Conservation (phyloP, 1,140 invertebrate species). For the Drosophila trapezifrons region DNA sequence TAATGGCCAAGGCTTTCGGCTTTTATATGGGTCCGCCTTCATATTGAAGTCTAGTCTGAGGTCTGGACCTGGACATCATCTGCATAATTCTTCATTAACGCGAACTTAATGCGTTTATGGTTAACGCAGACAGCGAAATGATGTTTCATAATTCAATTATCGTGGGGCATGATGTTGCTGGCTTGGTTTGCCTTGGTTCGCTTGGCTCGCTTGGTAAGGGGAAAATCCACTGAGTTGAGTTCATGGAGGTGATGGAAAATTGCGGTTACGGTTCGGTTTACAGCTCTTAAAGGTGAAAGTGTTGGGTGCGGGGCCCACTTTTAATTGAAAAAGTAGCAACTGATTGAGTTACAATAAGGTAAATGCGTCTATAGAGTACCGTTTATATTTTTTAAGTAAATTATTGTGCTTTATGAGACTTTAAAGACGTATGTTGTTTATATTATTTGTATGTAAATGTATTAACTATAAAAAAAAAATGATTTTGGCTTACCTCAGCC, state of each 20-base stretch:
- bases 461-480: too few species aligned
- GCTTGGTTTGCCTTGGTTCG: constrained; percentile 10
- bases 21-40: constrained; percentile 15
- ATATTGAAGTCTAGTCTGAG: constrained; percentile 70
- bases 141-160: constrained; percentile 80
- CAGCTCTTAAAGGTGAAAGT: constrained; percentile 44
- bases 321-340: constrained; percentile 42
- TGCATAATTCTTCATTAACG: constrained; percentile 78
- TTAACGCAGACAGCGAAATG: constrained; percentile 57
- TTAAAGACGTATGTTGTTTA: too few species aligned
- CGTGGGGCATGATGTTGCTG: constrained; percentile 28
- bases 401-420: background rate
- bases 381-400: too few species aligned
- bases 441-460: too few species aligned
- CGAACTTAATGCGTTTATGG: constrained; percentile 72
- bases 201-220: background rate
- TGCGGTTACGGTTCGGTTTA: constrained; percentile 28
- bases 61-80: constrained; percentile 42
- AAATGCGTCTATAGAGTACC: background rate
- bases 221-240: background rate
- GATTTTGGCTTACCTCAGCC: too few species aligned
- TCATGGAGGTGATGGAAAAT: constrained; percentile 21
- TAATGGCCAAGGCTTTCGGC: constrained; percentile 69
- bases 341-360: constrained; percentile 25
- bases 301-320: constrained; percentile 3